Percentiles rank a stretch among this genome's conserved stretches.
Evolutionary conservation across 2,888 invertebrate genomes (phyloP).

Genomic region (Tachina lurida): DNA sequence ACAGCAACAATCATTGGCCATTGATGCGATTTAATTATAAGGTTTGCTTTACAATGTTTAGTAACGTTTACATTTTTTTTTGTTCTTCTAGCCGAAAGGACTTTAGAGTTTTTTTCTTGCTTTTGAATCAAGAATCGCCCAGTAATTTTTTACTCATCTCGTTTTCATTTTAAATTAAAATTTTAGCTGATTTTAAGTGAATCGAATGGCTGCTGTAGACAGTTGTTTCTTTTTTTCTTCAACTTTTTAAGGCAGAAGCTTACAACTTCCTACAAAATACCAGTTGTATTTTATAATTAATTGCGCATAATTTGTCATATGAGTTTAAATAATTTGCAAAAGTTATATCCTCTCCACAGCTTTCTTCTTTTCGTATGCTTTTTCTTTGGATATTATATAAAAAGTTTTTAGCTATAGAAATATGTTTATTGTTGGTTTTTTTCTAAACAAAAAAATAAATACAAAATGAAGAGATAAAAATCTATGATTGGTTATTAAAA

Average conservation of each 20-base stretch:
- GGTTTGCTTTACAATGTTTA: conserved; percentile 59
- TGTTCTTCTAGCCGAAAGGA: conserved; percentile 28
- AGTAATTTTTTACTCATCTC: conserved; percentile 19
- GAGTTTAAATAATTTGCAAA: conserved; percentile 22
- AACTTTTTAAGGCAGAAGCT: not conserved
- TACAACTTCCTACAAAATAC: conserved; percentile 64
- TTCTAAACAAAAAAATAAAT: not conserved
- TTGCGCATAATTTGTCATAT: conserved; percentile 53
- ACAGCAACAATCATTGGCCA: conserved; percentile 9
- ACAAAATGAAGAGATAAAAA: conserved; percentile 20
- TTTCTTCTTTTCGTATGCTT: not conserved
- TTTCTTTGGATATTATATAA: not conserved
- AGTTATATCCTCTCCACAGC: not conserved
- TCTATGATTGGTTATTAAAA: conserved; percentile 42
- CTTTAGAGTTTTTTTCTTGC: not conserved
- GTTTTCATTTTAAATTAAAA: conserved; percentile 48
- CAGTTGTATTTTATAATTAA: conserved; percentile 54
- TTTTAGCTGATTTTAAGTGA: conserved; percentile 59
- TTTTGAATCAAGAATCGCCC: not conserved
- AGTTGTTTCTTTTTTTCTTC: conserved; percentile 6
- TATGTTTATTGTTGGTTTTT: not conserved
- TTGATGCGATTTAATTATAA: conserved; percentile 62
- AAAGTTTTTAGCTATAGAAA: not conserved
- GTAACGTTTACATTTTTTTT: conserved; percentile 14
- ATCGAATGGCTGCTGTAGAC: conserved; percentile 53